Conservation (phyloP, 92 coral and sea anemone genomes). For the Heteractis magnifica region DNA sequence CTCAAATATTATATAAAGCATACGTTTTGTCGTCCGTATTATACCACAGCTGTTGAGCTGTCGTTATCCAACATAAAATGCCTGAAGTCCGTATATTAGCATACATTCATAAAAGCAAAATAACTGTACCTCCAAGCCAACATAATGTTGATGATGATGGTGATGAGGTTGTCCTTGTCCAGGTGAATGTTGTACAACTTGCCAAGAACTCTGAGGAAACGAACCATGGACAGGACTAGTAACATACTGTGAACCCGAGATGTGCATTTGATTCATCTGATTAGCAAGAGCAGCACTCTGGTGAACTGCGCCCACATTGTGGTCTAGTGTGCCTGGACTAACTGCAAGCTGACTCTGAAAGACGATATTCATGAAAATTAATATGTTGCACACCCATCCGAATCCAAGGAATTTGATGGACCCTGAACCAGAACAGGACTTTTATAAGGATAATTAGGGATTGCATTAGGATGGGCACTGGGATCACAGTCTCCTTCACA, state of each 20-base stretch:
- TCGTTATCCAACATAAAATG: too few relatives aligned
- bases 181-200: constrained; percentile 71
- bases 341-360: constrained; percentile 75
- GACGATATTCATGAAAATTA: background rate
- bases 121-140: constrained; percentile 68
- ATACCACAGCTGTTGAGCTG: too few relatives aligned
- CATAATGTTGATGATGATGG: constrained; percentile 58
- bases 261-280: constrained; percentile 93
- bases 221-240: constrained; percentile 89
- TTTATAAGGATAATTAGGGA: too few relatives aligned
- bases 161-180: constrained; percentile 62
- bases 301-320: constrained; percentile 67
- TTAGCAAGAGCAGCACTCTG: constrained; percentile 68
- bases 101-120: background rate
- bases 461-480: too few relatives aligned
- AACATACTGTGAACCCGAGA: constrained; percentile 82
- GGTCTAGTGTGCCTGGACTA: constrained; percentile 63
- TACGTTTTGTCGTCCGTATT: too few relatives aligned
- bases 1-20: too few relatives aligned
- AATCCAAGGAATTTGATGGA: too few relatives aligned
- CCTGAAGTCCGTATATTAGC: background rate
- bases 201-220: constrained; percentile 90
- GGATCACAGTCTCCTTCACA: too few relatives aligned
- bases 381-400: too few relatives aligned
- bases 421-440: too few relatives aligned